Conservation (phyloP, 2,113 vertebrate species). For the Chroicocephalus ridibundus region DNA sequence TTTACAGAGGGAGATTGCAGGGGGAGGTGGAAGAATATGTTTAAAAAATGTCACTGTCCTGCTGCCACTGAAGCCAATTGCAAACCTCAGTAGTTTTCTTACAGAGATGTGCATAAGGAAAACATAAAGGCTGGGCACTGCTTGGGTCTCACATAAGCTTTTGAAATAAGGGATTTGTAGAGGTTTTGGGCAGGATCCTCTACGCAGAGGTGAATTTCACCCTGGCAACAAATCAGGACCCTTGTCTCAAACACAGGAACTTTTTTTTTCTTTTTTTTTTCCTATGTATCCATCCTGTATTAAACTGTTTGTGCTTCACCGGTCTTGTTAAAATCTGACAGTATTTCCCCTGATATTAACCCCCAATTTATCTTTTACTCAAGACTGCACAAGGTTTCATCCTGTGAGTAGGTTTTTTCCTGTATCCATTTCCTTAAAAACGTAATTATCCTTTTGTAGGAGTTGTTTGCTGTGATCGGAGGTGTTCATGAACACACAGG, state of each 20-base stretch:
- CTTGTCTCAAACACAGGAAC: background rate
- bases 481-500: background rate
- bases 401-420: background rate
- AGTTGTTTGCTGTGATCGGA: slow-evolving; percentile 8
- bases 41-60: background rate
- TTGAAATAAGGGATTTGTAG: background rate
- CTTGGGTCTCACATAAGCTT: background rate
- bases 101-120: background rate
- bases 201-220: background rate
- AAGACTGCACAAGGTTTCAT: slow-evolving; percentile 12
- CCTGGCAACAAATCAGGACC: background rate
- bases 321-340: slow-evolving; percentile 30
- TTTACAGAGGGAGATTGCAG: background rate
- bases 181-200: background rate
- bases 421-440: slow-evolving; percentile 18
- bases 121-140: background rate
- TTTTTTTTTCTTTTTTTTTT: background rate
- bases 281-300: background rate
- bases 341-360: slow-evolving; percentile 25
- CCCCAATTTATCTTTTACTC: slow-evolving; percentile 26
- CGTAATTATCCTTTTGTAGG: slow-evolving; percentile 12
- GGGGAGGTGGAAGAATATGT: background rate
- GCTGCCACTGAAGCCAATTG: background rate
- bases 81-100: background rate
- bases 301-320: background rate